Base-by-base conservation (phyloP, 1,140 invertebrate species). In the Bombus cullumanus region DNA sequence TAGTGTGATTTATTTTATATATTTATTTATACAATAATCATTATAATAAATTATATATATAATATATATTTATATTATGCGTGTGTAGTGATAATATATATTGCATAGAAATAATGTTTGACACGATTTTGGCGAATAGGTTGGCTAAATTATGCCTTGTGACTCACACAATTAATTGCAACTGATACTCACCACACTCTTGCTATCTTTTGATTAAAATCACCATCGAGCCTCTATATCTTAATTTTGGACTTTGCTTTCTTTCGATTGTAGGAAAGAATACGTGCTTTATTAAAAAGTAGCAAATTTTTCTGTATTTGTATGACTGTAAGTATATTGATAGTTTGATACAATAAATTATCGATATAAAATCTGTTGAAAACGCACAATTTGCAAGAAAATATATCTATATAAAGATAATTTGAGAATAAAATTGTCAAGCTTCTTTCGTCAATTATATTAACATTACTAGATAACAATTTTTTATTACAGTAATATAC, bases 61-160 rank as follows among this genome's bases (percentile, higher is more conserved):
- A 90, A 85, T 86, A 86, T 88, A 83, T 86, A 86, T 85, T 83
- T 88, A 71, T 89, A 83, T 86, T 76, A 89, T 88, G 77, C 84
- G 64, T 80, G 80, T 89, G 84, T 85, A 85, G 41, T 62, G 57
- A 64, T 78, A 88, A 77, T 78, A 90, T 90, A 88, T 87, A 89
- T 91, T 88, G 91, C 91, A 93, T 93, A 93, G 92, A 93, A 93
- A 93, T 92, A 92, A 93, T 86, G 86, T 94, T 94, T 94, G 93
- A 94, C 92, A 93, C 92, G 86, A 91, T 92, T 93, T 93, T 93
- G 93, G 92, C 93, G 86, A 64, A 86, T 89, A 91, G 77, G 88
- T 91, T 92, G 86, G 88, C 88, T 93, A 93, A 85, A 39, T 88
- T 91, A 86, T 90, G 81, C 84, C 90, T 66, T 89, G 88, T 78